Percentiles rank a stretch among this genome's conserved stretches.
phyloP scores from a whole-genome alignment of 2,797 vertebrate genomes.

The Leptoclinus maculatus region DNA sequence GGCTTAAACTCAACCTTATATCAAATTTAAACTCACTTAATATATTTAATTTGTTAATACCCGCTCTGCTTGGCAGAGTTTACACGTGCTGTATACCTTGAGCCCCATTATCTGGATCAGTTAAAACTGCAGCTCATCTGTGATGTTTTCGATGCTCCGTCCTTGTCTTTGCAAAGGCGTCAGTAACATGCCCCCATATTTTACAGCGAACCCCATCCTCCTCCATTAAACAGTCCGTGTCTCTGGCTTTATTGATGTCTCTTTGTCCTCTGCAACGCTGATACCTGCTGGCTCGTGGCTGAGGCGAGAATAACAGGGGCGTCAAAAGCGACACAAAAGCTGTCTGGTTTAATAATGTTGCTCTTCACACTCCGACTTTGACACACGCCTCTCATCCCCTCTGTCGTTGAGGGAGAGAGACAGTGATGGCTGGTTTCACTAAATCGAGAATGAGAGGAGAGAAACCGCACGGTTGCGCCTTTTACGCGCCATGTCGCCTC shows the following conservation, averaged over 20 bases:
- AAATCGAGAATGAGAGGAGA: constrained; percentile 4
- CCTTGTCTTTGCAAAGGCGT: neutral
- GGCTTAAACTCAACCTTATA: neutral
- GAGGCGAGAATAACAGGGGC: neutral
- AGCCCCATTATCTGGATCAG: neutral
- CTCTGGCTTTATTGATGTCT: neutral
- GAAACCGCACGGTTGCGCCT: constrained; percentile 54
- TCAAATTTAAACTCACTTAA: neutral
- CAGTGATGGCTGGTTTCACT: neutral
- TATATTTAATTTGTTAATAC: neutral
- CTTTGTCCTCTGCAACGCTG: constrained; percentile 47
- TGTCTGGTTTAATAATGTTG: constrained; percentile 9
- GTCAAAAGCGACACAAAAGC: constrained; percentile 14
- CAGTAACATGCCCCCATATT: neutral
- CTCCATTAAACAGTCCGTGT: neutral
- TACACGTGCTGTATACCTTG: neutral
- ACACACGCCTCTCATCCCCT: neutral
- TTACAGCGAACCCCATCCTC: neutral
- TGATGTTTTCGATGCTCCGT: neutral
- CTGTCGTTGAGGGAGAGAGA: neutral
- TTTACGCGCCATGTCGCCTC: constrained; percentile 44
- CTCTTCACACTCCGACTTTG: constrained; percentile 19
- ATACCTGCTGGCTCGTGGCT: constrained; percentile 7
- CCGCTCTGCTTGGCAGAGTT: neutral
- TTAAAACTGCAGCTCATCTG: constrained; percentile 1